Evolutionary conservation across 2,797 vertebrate species (phyloP).

Genomic region (Brachyrhaphis roseni): DNA sequence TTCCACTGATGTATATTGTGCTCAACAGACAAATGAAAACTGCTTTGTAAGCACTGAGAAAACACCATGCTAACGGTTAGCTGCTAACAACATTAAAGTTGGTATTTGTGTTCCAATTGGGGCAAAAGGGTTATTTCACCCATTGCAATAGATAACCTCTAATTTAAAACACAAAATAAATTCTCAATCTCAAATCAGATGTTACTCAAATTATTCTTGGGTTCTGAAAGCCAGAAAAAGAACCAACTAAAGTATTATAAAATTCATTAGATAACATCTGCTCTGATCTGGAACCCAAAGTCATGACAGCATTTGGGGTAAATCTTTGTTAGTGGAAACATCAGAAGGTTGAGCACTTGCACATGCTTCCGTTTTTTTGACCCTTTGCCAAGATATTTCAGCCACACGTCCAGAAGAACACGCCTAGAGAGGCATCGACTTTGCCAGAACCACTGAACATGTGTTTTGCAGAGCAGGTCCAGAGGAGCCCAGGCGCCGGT

Average conservation of each 20-base stretch:
- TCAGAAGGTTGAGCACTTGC: background rate
- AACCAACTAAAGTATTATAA: background rate
- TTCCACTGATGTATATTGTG: too few relatives aligned
- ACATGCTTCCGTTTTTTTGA: background rate
- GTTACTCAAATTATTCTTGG: background rate
- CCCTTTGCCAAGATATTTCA: background rate
- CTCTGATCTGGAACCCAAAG: background rate
- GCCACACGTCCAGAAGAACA: background rate
- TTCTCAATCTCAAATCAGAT: background rate
- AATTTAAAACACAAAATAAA: background rate
- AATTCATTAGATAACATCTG: background rate
- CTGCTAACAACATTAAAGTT: background rate
- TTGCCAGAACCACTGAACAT: background rate
- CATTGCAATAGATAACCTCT: background rate
- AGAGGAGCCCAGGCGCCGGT: slow-evolving; percentile 8
- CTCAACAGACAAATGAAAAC: too few relatives aligned
- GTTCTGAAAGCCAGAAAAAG: background rate
- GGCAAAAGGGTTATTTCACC: background rate
- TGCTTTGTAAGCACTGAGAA: background rate
- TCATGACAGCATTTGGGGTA: background rate
- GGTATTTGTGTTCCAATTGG: background rate
- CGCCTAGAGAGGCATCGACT: slow-evolving; percentile 1
- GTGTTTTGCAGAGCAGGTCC: background rate
- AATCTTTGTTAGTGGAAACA: background rate
- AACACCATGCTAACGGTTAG: background rate